Evolutionary conservation across 2,113 vertebrate genomes (phyloP).

Genomic region (Cyphomyrus discorhynchus): DNA sequence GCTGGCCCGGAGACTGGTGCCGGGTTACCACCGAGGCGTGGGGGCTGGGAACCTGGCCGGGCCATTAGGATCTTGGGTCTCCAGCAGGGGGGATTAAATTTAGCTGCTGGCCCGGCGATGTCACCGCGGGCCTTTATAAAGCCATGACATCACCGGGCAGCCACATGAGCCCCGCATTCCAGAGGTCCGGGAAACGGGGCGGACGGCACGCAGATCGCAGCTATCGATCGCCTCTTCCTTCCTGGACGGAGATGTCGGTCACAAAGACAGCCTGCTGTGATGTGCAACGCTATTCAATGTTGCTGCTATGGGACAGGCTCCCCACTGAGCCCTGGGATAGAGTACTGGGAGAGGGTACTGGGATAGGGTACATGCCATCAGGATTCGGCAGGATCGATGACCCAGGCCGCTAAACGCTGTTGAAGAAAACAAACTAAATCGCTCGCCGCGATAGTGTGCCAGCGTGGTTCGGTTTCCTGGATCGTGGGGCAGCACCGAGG

Average conservation of each 20-base stretch:
- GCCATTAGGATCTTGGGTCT: conserved; percentile 62
- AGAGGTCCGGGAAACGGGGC: conserved; percentile 48
- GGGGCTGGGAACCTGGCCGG: conserved; percentile 27
- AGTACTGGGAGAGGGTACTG: conserved; percentile 39
- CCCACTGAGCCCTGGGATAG: conserved; percentile 50
- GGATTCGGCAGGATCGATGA: conserved; percentile 29
- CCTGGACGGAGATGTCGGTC: conserved; percentile 53
- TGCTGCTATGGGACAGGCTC: conserved; percentile 55
- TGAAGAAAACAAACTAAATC: neutral
- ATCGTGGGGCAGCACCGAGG: neutral
- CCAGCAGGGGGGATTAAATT: conserved; percentile 66
- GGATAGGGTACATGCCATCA: conserved; percentile 44
- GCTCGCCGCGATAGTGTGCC: neutral
- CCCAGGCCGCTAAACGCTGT: conserved; percentile 32
- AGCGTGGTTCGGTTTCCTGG: neutral
- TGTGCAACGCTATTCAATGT: conserved; percentile 32
- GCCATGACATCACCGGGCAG: conserved; percentile 64
- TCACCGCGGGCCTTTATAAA: conserved; percentile 65
- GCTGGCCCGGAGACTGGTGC: conserved; percentile 48
- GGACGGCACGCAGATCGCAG: conserved; percentile 63
- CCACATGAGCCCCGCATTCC: conserved; percentile 54
- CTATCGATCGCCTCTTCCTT: conserved; percentile 62
- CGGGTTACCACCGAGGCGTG: conserved; percentile 49
- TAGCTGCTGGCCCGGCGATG: conserved; percentile 56
- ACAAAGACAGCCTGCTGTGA: conserved; percentile 44